Base-by-base conservation (phyloP, 2,888 invertebrate species). In the Pyrrhia umbra region DNA sequence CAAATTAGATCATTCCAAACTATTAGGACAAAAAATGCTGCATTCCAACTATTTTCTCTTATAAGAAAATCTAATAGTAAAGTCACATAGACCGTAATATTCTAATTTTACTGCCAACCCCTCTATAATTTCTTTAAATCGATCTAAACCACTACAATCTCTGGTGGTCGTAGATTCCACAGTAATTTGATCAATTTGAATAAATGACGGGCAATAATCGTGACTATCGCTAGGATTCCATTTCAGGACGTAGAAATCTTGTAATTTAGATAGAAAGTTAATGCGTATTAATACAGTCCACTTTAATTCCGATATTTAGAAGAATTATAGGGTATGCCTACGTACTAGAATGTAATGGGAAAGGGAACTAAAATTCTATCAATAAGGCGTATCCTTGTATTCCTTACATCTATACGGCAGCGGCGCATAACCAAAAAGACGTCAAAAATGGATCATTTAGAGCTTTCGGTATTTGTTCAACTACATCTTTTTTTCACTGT, bases 131-230 rank as follows among this genome's bases (percentile, higher is more conserved):
- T 74, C 51, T 54, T 52, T 46, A 65, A 79, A 79, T 81, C 61
- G 49, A 21, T 70, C 40, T 59, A 34, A 45, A 65, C 63, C 50
- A 68, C 66, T 60, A 47, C 65, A 60, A 55, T 71, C 47, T 76
- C 43, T 21, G 73, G 70, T 77, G 75, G 65, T 82, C 81, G 81
- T 84, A 80, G 82, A 84, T 83, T 76, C 73, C 65, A 60, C 73
- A 60, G 83, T 88, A 89, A 91, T 89, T 88, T 85, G 84, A 85
- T 83, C 87, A 87, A 89, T 90, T 90, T 89, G 80, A 87, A 88
- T 88, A 86, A 88, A 85, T 85, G 84, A 68, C 68, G 74, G 79
- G 68, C 78, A 82, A 84, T 86, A 84, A 83, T 84, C 68, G 34
- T 60, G 81, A 71, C 84, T 79, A 80, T 82, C 78, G 81, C 80